Conservation (phyloP, 37 sponge, comb jelly and placozoan species). For the Geodia barretti region DNA sequence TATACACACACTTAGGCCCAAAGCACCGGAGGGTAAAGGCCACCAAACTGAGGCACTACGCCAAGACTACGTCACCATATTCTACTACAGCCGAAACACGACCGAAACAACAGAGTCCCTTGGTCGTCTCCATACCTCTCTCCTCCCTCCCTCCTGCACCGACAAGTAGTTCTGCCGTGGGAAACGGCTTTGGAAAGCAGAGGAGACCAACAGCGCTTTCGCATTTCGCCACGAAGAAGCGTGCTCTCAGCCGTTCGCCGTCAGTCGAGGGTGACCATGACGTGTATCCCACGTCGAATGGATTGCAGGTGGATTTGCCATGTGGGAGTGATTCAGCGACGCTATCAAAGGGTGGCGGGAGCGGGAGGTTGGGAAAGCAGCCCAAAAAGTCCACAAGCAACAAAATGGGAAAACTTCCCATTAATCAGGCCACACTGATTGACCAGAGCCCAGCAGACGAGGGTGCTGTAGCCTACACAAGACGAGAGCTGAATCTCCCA, state of each 20-base stretch:
- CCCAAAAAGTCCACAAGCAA: not conserved
- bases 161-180: not conserved
- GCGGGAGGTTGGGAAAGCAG: not conserved
- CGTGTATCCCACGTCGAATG: not conserved
- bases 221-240: constrained; percentile 35
- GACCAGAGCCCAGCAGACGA: not conserved
- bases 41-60: constrained; percentile 40
- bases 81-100: not conserved
- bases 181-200: not conserved
- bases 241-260: constrained; percentile 16
- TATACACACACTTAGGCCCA: no score
- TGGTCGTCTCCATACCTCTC: not conserved
- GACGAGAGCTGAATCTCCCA: not conserved
- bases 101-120: not conserved
- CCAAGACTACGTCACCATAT: constrained; percentile 23
- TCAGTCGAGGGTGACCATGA: not conserved
- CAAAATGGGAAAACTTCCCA: no score
- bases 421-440: no score
- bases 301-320: not conserved
- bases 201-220: constrained; percentile 16
- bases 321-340: not conserved
- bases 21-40: not conserved
- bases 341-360: not conserved
- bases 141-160: not conserved
- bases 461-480: not conserved